phyloP scores from a whole-genome alignment of 2,888 invertebrate genomes.

The Pimpla rufipes region DNA sequence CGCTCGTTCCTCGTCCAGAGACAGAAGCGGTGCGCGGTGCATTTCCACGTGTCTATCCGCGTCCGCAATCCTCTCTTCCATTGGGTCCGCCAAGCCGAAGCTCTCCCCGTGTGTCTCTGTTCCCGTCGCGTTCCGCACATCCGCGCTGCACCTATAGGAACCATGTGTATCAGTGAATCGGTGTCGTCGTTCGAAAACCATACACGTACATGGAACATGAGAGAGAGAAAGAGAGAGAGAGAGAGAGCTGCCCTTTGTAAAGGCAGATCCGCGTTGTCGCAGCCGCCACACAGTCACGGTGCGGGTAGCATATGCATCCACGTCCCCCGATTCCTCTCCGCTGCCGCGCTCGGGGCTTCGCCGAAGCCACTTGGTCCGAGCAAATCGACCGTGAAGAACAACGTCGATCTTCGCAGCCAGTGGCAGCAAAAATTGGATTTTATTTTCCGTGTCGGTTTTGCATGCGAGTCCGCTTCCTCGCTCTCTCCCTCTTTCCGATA shows the following conservation, averaged over 20 bases:
- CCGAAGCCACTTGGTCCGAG: constrained; percentile 25
- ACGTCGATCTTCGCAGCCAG: constrained; percentile 25
- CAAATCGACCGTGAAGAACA: constrained; percentile 50
- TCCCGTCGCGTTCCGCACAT: constrained; percentile 26
- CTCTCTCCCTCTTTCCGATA: constrained; percentile 6
- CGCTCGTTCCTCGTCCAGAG: constrained; percentile 45
- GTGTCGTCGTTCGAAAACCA: constrained; percentile 50
- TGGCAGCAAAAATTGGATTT: constrained; percentile 35
- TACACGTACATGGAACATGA: too few relatives aligned
- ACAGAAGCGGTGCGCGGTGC: constrained; percentile 58
- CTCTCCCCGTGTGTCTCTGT: constrained; percentile 44
- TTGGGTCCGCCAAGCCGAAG: constrained; percentile 48
- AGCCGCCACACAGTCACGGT: constrained; percentile 9
- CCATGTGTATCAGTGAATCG: constrained; percentile 55
- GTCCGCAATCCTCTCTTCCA: constrained; percentile 57
- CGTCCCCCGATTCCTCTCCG: too few relatives aligned
- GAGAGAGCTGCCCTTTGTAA: constrained; percentile 54
- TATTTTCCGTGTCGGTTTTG: constrained; percentile 43
- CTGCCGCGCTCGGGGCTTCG: too few relatives aligned
- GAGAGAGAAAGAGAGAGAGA: too few relatives aligned
- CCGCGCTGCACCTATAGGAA: constrained; percentile 25
- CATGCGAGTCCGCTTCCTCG: neutral
- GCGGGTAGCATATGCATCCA: constrained; percentile 24
- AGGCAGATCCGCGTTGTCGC: constrained; percentile 5
- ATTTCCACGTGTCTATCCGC: constrained; percentile 60